Evolutionary conservation across 1,140 invertebrate genomes (phyloP).

Genomic region (Drosophila carrolli): DNA sequence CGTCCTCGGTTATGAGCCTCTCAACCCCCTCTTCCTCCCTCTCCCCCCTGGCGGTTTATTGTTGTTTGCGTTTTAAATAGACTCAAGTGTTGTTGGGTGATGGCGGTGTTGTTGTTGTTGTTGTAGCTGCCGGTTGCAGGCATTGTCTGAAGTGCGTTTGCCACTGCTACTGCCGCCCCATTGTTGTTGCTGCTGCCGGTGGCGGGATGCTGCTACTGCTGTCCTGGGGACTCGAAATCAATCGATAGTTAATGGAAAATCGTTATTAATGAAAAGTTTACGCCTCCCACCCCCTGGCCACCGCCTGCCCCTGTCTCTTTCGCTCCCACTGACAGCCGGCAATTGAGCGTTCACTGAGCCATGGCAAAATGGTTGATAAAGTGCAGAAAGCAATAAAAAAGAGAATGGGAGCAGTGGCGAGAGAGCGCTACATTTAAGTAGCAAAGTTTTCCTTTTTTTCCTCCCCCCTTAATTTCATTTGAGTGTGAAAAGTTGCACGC

Average conservation of each 20-base stretch:
- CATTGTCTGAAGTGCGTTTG: slow-evolving; percentile 81
- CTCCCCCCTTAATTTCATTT: slow-evolving; percentile 69
- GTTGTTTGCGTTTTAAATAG: slow-evolving; percentile 81
- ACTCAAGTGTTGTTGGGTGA: slow-evolving; percentile 67
- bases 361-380: slow-evolving; percentile 79
- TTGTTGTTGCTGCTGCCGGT: slow-evolving; percentile 36
- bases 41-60: slow-evolving; percentile 59
- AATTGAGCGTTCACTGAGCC: slow-evolving; percentile 77
- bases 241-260: slow-evolving; percentile 85
- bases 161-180: slow-evolving; percentile 64
- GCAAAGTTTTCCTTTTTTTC: slow-evolving; percentile 64
- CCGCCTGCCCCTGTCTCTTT: background rate
- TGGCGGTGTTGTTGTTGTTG: too few species aligned
- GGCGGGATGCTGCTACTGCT: slow-evolving; percentile 50
- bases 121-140: slow-evolving; percentile 62
- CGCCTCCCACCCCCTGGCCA: background rate
- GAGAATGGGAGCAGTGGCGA: background rate
- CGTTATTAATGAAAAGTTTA: slow-evolving; percentile 84
- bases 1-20: slow-evolving; percentile 70
- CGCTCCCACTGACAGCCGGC: slow-evolving; percentile 29
- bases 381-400: slow-evolving; percentile 71
- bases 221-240: slow-evolving; percentile 76
- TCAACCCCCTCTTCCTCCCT: slow-evolving; percentile 14
- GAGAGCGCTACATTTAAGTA: slow-evolving; percentile 78
- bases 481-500: slow-evolving; percentile 81